Percentiles rank a stretch among this genome's conserved stretches.
Conservation (phyloP, 2,797 vertebrate genomes). For the Apogon hyalosoma region DNA sequence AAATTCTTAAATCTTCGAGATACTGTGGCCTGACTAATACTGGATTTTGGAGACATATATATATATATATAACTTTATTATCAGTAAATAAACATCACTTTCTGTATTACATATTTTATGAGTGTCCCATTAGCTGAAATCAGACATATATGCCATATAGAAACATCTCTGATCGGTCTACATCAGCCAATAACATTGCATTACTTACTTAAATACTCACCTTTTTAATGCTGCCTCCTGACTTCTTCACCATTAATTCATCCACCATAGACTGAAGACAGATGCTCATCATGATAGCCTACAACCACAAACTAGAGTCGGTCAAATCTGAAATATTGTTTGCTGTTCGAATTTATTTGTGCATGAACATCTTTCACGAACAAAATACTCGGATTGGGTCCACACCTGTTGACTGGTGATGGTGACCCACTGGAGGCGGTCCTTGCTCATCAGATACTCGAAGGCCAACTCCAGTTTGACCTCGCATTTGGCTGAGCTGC, state of each 20-base stretch:
- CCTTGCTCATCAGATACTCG: constrained; percentile 99
- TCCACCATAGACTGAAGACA: constrained; percentile 99
- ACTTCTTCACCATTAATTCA: constrained; percentile 98
- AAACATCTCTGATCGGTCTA: too few relatives aligned
- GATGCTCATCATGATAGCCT: constrained; percentile 99
- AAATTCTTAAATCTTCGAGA: too few relatives aligned
- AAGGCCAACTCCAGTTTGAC: constrained; percentile 97
- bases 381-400: background rate
- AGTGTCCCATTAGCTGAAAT: too few relatives aligned
- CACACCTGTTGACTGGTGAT: constrained; percentile 96
- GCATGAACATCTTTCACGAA: background rate
- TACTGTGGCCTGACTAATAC: too few relatives aligned
- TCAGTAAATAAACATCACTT: too few relatives aligned
- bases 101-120: too few relatives aligned
- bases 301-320: constrained; percentile 29
- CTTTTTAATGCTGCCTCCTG: constrained; percentile 97
- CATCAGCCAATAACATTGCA: too few relatives aligned
- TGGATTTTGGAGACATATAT: too few relatives aligned
- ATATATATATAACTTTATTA: too few relatives aligned
- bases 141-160: too few relatives aligned
- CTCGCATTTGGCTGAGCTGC: constrained; percentile 89
- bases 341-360: background rate
- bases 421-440: constrained; percentile 98
- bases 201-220: constrained; percentile 69
- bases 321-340: background rate